Evolutionary conservation across 2,797 vertebrate genomes (phyloP), one percentile per base, ranked within the genome.

Genomic region (Yasuhikotakia modesta): DNA sequence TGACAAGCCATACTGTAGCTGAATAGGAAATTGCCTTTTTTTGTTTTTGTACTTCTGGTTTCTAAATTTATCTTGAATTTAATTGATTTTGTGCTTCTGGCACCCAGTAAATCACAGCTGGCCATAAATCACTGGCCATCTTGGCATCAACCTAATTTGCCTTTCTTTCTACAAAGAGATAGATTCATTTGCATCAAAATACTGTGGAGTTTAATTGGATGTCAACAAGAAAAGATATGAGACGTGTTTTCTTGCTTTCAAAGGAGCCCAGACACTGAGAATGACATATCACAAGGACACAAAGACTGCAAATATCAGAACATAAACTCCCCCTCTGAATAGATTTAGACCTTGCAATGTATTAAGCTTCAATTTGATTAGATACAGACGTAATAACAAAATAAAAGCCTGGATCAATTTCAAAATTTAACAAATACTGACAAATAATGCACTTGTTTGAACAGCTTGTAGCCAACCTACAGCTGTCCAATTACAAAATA

Each of bases 391-490:
- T 66, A 53, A 43, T 55, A n/a, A 55, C 32, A 66, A 21, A 45
- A n/a, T 45, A 32, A 66, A 6, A 46, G 32, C 11, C 48, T 57
- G 73, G 63, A 75, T 46, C 35, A 45, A 2, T 75, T 75, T 66
- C 73, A 66, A 66, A 35, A 75, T 27, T 43, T 6, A 57, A 75
- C 73, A 75, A 75, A 66, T 75, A 75, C 73, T 16, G 63, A 66
- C 73, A 75, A 67, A 75, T 45, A 65, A 75, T 75, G 48, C 63
- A 55, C 50, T 75, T 75, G 73, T 75, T 67, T 75, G 21, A 66
- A 75, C 63, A 75, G 73, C 63, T 66, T 75, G 73, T 24, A 66
- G 27, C 35, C 32, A 66, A 39, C 35, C 73, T 35, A 67, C 73
- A 45, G 50, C 73, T 75, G 63, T 67, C 63, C 63, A 75, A 74